Base-by-base conservation (phyloP, 2,113 vertebrate species). In the Saccopteryx bilineata region DNA sequence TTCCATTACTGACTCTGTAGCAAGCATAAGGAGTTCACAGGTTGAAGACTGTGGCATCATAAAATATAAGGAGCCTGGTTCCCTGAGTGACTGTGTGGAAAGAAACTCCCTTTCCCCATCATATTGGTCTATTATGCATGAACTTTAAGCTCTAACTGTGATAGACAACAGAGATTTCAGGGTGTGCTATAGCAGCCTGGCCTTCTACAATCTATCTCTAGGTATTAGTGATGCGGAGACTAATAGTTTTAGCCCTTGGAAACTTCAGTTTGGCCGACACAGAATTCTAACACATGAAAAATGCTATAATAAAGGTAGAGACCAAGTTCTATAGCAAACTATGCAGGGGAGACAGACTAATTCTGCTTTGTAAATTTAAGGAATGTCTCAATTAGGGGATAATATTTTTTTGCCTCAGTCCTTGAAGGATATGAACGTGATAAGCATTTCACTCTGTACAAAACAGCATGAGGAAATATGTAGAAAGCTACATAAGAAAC, bases 261-360 rank as follows among this genome's bases (percentile, higher is more conserved):
- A 90, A 90, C n/a, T 79, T 92, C 48, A 68, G 8, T 82, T 95
- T 80, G 28, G 11, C 69, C 87, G 71, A 72, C n/a, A 66, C 71
- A 87, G 10, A 91, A 87, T 94, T 83, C 13, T 69, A 90, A 71
- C 18, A 60, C 39, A 78, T 74, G 39, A 68, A 46, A 94, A 91
- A 85, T 39, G 12, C 26, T 74, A 26, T 58, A 26, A 6, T 66
- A 87, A 82, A 96, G 18, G 9, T 60, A 60, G 13, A 85, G 39
- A 66, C 9, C 7, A 31, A 75, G n/a, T 87, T 83, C 28, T 87
- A 5, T 84, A 65, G 69, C 23, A 94, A 69, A 60, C 92, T 33
- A 56, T 63, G 39, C 39, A 39, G 39, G 39, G 10, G 33, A 39
- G 65, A 46, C 11, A 90, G n/a, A 93, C 23, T 3, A 91, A 48